phyloP scores from a whole-genome alignment of 2,113 vertebrate genomes.

The Kobus ellipsiprymnus region DNA sequence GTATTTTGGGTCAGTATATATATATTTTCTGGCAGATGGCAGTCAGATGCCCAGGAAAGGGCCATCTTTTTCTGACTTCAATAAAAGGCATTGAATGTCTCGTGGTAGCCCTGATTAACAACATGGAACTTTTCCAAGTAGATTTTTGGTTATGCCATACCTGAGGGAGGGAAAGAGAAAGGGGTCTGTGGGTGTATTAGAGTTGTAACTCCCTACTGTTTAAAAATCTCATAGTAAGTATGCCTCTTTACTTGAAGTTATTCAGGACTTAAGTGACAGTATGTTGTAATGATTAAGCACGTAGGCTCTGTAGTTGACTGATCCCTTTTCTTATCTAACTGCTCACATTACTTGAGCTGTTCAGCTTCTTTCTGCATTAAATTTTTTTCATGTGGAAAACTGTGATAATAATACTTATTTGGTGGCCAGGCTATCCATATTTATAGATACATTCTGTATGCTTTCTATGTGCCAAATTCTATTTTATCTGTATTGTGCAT shows the following conservation, averaged over 20 bases:
- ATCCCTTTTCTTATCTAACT: not conserved
- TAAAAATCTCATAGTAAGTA: not conserved
- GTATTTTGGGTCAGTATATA: not conserved
- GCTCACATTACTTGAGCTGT: not conserved
- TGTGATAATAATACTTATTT: not conserved
- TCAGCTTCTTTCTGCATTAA: not conserved
- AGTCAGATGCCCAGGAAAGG: not conserved
- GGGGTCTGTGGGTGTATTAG: not conserved
- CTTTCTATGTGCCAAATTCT: not conserved
- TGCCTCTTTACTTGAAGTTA: not conserved
- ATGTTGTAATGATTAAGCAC: not conserved
- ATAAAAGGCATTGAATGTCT: not conserved
- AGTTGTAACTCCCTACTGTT: not conserved
- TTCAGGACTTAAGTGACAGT: not conserved
- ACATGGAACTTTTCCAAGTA: not conserved
- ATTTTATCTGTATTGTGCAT: not conserved
- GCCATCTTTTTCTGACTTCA: not conserved
- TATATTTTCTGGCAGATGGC: not conserved
- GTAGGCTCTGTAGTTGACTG: not conserved
- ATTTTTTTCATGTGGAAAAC: not conserved
- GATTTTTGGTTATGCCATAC: not conserved
- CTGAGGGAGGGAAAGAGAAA: not conserved
- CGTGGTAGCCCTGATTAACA: not conserved
- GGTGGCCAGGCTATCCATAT: not conserved
- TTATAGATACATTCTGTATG: not conserved